phyloP scores from a whole-genome alignment of 2,113 vertebrate genomes.

The Acinonyx jubatus region DNA sequence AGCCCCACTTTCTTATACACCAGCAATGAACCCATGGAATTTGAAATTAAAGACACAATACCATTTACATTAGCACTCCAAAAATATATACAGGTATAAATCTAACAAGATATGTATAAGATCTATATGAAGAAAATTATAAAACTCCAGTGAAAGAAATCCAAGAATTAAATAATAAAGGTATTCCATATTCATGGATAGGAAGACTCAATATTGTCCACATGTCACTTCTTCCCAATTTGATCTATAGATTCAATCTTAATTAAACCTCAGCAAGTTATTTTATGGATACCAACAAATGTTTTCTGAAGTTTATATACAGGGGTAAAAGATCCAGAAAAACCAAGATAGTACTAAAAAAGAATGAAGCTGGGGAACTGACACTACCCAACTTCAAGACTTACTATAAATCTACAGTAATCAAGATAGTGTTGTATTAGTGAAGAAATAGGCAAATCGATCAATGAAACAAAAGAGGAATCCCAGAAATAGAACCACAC shows the following conservation, averaged over 20 bases:
- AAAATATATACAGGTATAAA: background rate
- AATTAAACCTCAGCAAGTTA: background rate
- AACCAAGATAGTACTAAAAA: background rate
- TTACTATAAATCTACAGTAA: background rate
- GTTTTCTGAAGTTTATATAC: background rate
- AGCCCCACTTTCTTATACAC: background rate
- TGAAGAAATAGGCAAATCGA: background rate
- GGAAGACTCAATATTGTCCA: background rate
- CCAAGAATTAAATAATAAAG: background rate
- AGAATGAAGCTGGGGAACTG: background rate
- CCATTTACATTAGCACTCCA: background rate
- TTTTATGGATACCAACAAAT: background rate
- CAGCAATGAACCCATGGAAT: background rate
- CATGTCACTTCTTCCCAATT: background rate
- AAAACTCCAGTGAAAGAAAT: background rate
- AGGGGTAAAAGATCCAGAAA: background rate
- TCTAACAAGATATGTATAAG: background rate
- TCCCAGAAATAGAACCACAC: background rate
- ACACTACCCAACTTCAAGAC: background rate
- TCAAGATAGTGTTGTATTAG: background rate
- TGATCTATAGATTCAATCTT: background rate
- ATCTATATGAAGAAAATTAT: background rate
- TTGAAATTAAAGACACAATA: background rate
- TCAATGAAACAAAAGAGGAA: background rate
- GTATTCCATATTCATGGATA: background rate